Evolutionary conservation across 37 sponge, comb jelly and placozoan genomes (phyloP).

Genomic region (Halisarca cf. caerulea): DNA sequence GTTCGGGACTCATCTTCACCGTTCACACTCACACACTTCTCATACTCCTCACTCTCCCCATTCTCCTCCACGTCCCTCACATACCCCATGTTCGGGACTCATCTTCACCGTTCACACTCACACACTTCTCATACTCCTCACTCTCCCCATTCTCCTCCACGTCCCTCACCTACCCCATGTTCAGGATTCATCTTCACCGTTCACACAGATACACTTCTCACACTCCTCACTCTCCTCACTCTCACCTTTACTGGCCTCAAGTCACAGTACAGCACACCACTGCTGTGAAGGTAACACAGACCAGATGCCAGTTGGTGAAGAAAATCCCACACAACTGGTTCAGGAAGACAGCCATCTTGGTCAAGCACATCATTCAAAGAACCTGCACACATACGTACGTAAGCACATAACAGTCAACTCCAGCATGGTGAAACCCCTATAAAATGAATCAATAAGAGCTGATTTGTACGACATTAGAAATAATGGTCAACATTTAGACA

Average conservation of each 20-base stretch:
- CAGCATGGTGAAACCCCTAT: too few species aligned
- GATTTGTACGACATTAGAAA: too few species aligned
- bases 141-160: background rate
- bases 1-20: too few species aligned
- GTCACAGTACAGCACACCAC: constrained; percentile 50
- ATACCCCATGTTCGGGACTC: too few species aligned
- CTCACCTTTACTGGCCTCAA: constrained; percentile 59
- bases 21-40: too few species aligned
- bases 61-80: background rate
- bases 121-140: background rate
- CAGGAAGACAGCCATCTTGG: constrained; percentile 63
- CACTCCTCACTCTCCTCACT: background rate
- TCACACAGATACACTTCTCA: background rate
- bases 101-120: too few species aligned
- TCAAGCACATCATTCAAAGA: constrained; percentile 50
- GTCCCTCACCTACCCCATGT: too few species aligned
- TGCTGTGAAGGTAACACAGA: constrained; percentile 46
- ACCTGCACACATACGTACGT: background rate
- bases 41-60: background rate
- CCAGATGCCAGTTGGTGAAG: constrained; percentile 44
- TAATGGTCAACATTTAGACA: too few species aligned
- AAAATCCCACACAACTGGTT: constrained; percentile 15
- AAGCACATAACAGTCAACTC: background rate
- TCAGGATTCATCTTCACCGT: too few species aligned
- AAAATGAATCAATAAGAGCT: too few species aligned